phyloP scores from a whole-genome alignment of 2,797 vertebrate species.

The Centropyge bicolor region DNA sequence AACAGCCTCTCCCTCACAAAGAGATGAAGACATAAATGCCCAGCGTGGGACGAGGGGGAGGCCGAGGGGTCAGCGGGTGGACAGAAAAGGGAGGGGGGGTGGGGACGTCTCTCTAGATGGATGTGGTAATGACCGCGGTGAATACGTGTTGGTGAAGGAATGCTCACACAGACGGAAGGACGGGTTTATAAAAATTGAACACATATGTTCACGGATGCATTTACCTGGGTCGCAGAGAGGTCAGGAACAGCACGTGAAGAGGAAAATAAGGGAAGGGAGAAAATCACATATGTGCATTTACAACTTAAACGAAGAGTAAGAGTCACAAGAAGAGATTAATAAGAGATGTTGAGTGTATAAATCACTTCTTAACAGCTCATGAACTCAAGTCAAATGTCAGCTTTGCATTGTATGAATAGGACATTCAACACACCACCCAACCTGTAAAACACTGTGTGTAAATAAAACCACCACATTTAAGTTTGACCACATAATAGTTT shows the following conservation, averaged over 20 bases:
- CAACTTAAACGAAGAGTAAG: neutral
- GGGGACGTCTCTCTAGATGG: constrained; percentile 29
- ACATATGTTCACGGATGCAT: constrained; percentile 9
- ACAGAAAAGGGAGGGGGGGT: constrained; percentile 55
- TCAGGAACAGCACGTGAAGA: constrained; percentile 22
- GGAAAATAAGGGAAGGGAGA: neutral
- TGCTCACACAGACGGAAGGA: neutral
- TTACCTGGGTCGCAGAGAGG: constrained; percentile 19
- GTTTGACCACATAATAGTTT: constrained; percentile 49
- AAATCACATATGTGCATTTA: neutral
- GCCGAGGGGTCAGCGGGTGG: constrained; percentile 62
- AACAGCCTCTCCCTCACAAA: constrained; percentile 68
- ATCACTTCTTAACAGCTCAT: constrained; percentile 22
- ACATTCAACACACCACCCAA: constrained; percentile 25
- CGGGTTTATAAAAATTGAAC: constrained; percentile 3
- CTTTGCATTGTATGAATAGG: constrained; percentile 31
- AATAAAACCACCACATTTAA: constrained; percentile 58
- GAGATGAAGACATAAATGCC: constrained; percentile 67
- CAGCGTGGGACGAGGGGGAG: constrained; percentile 52
- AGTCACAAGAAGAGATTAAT: neutral
- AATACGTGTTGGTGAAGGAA: constrained; percentile 27
- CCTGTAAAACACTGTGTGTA: constrained; percentile 46
- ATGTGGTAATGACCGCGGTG: constrained; percentile 65
- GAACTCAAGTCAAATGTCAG: constrained; percentile 37
- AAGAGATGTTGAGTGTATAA: constrained; percentile 1